Evolutionary conservation across 1,140 invertebrate species (phyloP), one percentile per base, ranked within the genome.

Genomic region (Pachypeltis micranthus): DNA sequence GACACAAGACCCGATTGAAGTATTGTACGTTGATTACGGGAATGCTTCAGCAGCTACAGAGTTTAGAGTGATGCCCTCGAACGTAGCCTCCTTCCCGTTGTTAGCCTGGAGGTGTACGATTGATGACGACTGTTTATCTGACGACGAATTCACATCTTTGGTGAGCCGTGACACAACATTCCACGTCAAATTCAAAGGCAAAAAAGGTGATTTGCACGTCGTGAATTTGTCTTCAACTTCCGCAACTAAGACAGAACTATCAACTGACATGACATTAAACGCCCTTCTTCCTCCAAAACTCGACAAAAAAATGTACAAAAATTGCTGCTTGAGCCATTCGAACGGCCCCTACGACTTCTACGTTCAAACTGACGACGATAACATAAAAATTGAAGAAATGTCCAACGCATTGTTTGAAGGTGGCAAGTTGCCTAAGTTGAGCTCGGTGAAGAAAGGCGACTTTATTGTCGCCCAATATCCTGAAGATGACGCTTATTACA

Each of bases 21-120:
- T 84, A 0, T 70, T 72, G n/a, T 84, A 78, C 66, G 75, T 84
- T 1, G 82, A 84, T 67, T 84, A 82, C 67, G 83, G 82, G 21
- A 83, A 84, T 69, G 68, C 67, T 0, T 72, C 72, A 0, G 25
- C 19, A 26, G 59, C 61, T 1, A 71, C 64, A 0, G 72, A 78
- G 19, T 59, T 68, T 10, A n/a, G 44, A 19, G 25, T 44, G 39
- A 19, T 68, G 2, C 65, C 67, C n/a, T 27, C 62, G 29, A 51
- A 62, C 7, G 16, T 58, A 16, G 16, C 23, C 1, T 7, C 25
- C 28, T 29, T 55, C 16, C 44, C 34, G 1, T 39, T 31, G 0
- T 29, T 65, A 1, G 60, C 54, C 26, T 7, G 44, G 4, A 21
- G 54, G 14, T 58, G 60, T 26, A 25, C 19, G 21, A 31, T 65